Conservation (phyloP, 2,888 invertebrate genomes). For the Limenitis camilla region DNA sequence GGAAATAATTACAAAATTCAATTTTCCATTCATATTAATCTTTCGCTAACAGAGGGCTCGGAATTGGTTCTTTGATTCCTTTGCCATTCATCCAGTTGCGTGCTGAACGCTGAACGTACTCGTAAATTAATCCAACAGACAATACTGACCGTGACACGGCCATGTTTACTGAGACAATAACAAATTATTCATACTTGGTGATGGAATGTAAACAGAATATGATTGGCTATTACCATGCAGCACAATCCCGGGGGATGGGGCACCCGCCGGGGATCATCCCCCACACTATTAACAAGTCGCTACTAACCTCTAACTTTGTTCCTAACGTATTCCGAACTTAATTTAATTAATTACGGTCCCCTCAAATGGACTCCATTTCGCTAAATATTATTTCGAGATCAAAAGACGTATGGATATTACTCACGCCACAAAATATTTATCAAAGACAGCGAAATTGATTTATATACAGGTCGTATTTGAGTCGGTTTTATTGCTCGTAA, state of each 20-base stretch:
- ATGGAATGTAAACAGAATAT: conserved; percentile 75
- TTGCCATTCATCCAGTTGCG: conserved; percentile 40
- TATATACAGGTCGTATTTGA: conserved; percentile 39
- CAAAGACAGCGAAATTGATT: conserved; percentile 42
- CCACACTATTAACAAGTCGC: conserved; percentile 63
- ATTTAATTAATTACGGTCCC: conserved; percentile 70
- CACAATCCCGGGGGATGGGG: conserved; percentile 32
- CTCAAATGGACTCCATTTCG: conserved; percentile 53
- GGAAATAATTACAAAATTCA: conserved; percentile 49
- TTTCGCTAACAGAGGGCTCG: conserved; percentile 42
- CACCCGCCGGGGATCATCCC: conserved; percentile 59
- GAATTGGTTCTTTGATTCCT: conserved; percentile 57
- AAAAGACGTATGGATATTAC: conserved; percentile 43
- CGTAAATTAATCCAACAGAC: conserved; percentile 63
- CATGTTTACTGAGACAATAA: conserved; percentile 69
- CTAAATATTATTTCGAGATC: conserved; percentile 69
- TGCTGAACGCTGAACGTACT: conserved; percentile 40
- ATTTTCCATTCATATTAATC: conserved; percentile 57
- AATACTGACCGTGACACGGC: conserved; percentile 61
- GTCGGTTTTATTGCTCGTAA: conserved; percentile 62
- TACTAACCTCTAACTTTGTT: conserved; percentile 63
- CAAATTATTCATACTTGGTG: conserved; percentile 73
- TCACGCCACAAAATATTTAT: conserved; percentile 39
- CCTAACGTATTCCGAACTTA: conserved; percentile 67
- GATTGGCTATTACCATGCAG: conserved; percentile 72